Conservation (phyloP, 2,113 vertebrate genomes). For the Jaculus jaculus region DNA sequence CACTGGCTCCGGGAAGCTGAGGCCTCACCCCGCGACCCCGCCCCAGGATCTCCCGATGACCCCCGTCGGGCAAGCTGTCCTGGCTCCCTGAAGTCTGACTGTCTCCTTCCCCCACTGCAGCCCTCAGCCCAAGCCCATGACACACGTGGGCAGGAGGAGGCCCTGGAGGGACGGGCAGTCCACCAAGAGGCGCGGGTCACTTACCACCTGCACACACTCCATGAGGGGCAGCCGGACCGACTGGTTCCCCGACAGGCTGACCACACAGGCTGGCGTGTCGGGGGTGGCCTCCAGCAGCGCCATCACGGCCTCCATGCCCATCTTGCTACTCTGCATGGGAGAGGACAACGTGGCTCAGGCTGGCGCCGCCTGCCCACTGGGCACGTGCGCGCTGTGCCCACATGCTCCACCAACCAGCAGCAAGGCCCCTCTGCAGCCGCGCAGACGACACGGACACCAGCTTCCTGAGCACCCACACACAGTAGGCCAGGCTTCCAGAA, state of each 20-base stretch:
- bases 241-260: slow-evolving; percentile 94
- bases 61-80: background rate
- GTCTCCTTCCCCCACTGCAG: background rate
- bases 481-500: background rate
- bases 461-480: too few species aligned
- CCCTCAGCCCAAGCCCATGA: background rate
- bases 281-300: slow-evolving; percentile 93
- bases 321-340: slow-evolving; percentile 91
- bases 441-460: background rate
- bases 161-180: background rate
- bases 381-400: too few species aligned
- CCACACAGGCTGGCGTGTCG: slow-evolving; percentile 92
- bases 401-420: background rate
- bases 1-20: background rate
- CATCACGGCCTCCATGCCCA: slow-evolving; percentile 96
- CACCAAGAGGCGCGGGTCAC: slow-evolving; percentile 38
- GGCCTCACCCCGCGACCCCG: too few species aligned
- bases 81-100: background rate
- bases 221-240: slow-evolving; percentile 93
- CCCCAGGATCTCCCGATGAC: background rate
- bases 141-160: too few species aligned
- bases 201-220: slow-evolving; percentile 97
- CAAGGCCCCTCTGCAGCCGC: accelerated
- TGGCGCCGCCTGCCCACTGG: accelerated
- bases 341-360: background rate